Base-by-base conservation (phyloP, 2,888 invertebrate species). In the Catocala sponsa region DNA sequence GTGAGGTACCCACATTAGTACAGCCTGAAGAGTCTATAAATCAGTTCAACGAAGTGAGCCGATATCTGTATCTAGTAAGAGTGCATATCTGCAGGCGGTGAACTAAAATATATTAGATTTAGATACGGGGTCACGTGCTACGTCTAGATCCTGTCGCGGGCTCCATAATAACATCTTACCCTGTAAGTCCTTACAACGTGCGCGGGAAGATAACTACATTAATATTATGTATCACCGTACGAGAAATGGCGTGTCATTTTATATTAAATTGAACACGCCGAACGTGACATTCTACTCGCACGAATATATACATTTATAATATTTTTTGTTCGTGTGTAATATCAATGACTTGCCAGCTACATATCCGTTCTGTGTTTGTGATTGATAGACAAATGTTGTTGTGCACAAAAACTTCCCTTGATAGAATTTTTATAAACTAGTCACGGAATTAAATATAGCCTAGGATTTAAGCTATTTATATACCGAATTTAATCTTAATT, bases 361-460 rank as follows among this genome's bases (percentile, higher is more conserved):
- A 55, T 63, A 59, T 65, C 64, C 58, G 67, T 55, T 47, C 59
- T 55, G 56, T 61, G 32, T 68, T 10, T 35, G 4, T 49, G 71
- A 66, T 68, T 74, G 74, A 74, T 74, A 68, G 77, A 74, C 71
- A 75, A 74, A 71, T 71, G 62, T 58, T 50, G 15, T 15, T 53
- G 49, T 38, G 55, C 9, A 49, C 51, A 74, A 74, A 76, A 73
- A 67, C 25, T 25, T 25, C 1, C 2, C 58, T 68, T 32, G 68
- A 55, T 50, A 12, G 35, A 54, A 51, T 62, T 50, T 63, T 63
- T 38, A 38, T 38, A 9, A 38, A 38, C 25, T 25, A 25, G 25
- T 25, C 25, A 25, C 4, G 25, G 25, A 25, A 25, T 25, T 25
- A 25, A 2, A 2, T 25, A 25, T 25, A 25, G 25, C 4, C 25